These are phyloP conservation scores for Papilio glaucus DNA, from an alignment of 1,140 invertebrate genomes.

Conservation along the genomic window DNA sequence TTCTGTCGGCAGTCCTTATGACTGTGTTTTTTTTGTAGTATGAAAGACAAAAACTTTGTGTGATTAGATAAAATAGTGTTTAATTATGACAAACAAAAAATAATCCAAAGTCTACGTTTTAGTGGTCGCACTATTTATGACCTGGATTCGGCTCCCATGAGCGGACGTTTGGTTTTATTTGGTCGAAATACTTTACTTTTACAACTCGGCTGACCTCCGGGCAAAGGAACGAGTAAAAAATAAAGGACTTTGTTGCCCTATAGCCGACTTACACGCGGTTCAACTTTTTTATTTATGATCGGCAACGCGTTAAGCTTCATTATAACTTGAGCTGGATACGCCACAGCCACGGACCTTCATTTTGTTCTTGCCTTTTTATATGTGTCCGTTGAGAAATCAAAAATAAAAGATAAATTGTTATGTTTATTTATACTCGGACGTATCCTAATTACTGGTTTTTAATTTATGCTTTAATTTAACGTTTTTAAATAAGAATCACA, in stretches of 20 bases:
- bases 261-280: constrained; percentile 50
- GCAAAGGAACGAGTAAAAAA: constrained; percentile 56
- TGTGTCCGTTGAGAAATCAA: not conserved
- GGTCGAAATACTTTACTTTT: constrained; percentile 64
- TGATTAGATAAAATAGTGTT: too few relatives aligned
- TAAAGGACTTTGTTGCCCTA: constrained; percentile 45
- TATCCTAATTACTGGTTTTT: constrained; percentile 6
- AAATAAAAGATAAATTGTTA: constrained; percentile 31
- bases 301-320: constrained; percentile 37
- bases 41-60: too few relatives aligned
- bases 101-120: constrained; percentile 40
- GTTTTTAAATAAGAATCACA: not conserved
- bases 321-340: constrained; percentile 29
- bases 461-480: not conserved
- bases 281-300: constrained; percentile 47
- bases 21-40: too few relatives aligned
- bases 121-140: constrained; percentile 60
- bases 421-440: constrained; percentile 4
- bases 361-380: constrained; percentile 28
- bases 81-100: not conserved
- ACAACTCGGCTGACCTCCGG: constrained; percentile 69
- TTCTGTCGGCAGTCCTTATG: too few relatives aligned
- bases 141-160: constrained; percentile 64
- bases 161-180: constrained; percentile 61
- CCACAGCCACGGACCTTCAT: constrained; percentile 8